Base-by-base conservation (phyloP, 1,140 invertebrate genomes). In the Bursaphelenchus mucronatus region DNA sequence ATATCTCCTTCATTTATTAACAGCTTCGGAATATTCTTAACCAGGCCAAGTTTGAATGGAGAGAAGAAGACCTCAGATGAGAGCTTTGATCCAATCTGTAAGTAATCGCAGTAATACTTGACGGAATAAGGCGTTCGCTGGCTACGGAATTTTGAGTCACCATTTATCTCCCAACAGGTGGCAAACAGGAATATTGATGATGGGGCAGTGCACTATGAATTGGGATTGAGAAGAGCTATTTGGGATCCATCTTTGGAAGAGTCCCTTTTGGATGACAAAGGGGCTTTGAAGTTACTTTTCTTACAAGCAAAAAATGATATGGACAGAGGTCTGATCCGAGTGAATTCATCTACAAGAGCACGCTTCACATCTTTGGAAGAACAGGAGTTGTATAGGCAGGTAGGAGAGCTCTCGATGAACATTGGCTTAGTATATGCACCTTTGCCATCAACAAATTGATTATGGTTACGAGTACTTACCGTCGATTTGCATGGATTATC, bases 171-270 rank as follows among this genome's bases (percentile, higher is more conserved):
- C 4, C 62, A 59, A 63, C 62, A 64, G 53, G 41, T 74, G 8
- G 45, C 52, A 8, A 76, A 74, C 49, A 30, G 44, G 47, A 43
- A 59, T 8, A 40, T 50, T 49, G 61, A 40, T 17, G 61, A 70
- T 46, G 11, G 39, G 5, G 15, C 39, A 17, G 54, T 71, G 44
- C 45, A 63, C 13, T 57, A 76, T 43, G 63, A 74, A 53, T 40
- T 74, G 8, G 17, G 66, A 11, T 51, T 74, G 44, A 54, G 68
- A n/a, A 63, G 67, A 40, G 54, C 76, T 30, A 71, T 64, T 30
- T 74, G 74, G 73, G 71, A 74, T 71, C 71, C 71, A n/a, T 51
- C 62, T 11, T 50, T 74, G 17, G 71, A 74, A 63, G 71, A 74
- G 53, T 59, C 70, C 39, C 46, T 74, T 11, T 47, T 77, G 11